These are phyloP conservation scores for Chironomus riparius DNA, from an alignment of 2,888 invertebrate species.

Conservation along the genomic window DNA sequence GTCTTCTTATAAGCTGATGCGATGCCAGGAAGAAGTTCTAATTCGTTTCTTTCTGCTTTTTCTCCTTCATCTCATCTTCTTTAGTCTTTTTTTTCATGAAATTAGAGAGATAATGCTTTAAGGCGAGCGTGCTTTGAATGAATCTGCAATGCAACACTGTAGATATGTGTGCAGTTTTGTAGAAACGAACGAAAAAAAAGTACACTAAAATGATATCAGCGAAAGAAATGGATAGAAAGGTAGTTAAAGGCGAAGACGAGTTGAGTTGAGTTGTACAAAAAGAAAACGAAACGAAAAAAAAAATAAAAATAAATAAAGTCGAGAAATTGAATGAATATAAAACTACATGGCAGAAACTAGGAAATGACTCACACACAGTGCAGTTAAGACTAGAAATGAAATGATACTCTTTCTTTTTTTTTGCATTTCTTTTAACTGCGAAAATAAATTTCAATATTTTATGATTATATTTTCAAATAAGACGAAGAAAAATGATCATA, in stretches of 20 bases:
- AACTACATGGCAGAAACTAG: slow-evolving; percentile 15
- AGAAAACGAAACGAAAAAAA: not conserved
- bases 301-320: not conserved
- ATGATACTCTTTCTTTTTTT: slow-evolving; percentile 1
- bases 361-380: slow-evolving; percentile 18
- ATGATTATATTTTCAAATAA: not conserved
- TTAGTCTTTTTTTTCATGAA: not conserved
- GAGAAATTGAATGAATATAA: not conserved
- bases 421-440: not conserved
- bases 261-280: not conserved
- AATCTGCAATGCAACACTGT: slow-evolving; percentile 20
- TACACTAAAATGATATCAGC: not conserved
- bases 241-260: not conserved
- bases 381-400: slow-evolving; percentile 11
- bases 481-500: not conserved
- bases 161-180: not conserved
- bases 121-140: not conserved
- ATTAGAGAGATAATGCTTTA: not conserved
- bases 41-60: not conserved
- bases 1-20: too few relatives aligned
- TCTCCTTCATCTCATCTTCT: too few relatives aligned
- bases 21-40: not conserved
- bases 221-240: not conserved
- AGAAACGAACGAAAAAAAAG: not conserved
- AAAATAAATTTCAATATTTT: slow-evolving; percentile 12